Evolutionary conservation across 2,888 invertebrate genomes (phyloP), one percentile per base, ranked within the genome.

Genomic region (Heteropelma amictum): DNA sequence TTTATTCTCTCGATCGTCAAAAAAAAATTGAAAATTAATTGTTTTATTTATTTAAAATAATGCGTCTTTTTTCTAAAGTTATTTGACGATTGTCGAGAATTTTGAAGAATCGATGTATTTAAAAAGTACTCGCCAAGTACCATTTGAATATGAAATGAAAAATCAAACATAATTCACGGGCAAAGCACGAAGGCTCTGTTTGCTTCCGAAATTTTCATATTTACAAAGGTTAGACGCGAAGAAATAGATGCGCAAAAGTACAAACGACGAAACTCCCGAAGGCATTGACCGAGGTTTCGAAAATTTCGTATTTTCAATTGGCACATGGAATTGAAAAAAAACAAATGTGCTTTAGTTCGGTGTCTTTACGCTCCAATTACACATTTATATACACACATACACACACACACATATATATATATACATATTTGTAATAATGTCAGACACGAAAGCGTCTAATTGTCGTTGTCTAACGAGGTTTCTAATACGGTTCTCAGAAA

Each of bases 401-500:
- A 33, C 33, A 3, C 6, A 5, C 2, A 19, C n/a, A 35, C n/a
- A 45, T 23, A 10, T 42, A 14, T 45, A 45, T 45, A 30, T 5
- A 30, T 5, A 21, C 7, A n/a, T 21, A 40, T 3, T 14, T 8
- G n/a, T 35, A 19, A 38, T 56, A 49, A 21, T 30, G 26, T 19
- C 14, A 47, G 54, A 35, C 63, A 70, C 65, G 74, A 60, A 42
- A 70, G 58, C 28, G 51, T 65, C 69, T 47, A 40, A 67, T 68
- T 56, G 26, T 54, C 49, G 61, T 35, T 65, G 53, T 73, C 63
- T 75, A 75, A 75, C 70, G 61, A 74, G 53, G 40, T 70, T 56
- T 75, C 74, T 70, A 75, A 75, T 75, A 70, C 70, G 74, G 54
- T 75, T 75, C 74, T 65, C 5, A 30, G 70, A 75, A 74, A 64